A percentile compares a stretch with the other conserved stretches of the same genome.
phyloP scores from a whole-genome alignment of 2,888 invertebrate species.

The Sceliomorpha sp. region DNA sequence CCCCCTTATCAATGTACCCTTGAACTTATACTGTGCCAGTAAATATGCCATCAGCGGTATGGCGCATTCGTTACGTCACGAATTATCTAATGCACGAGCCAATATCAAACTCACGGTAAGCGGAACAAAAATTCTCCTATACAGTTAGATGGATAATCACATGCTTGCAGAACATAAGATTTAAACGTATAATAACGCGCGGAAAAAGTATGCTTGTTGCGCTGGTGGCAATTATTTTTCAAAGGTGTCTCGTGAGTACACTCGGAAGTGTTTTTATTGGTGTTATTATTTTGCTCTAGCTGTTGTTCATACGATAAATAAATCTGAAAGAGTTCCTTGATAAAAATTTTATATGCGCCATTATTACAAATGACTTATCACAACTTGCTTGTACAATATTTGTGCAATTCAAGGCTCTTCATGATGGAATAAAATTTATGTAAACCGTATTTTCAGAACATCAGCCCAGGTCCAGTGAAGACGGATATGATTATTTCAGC shows the following conservation, averaged over 20 bases:
- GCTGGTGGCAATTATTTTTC: no score
- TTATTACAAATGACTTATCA: not conserved
- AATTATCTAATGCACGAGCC: constrained; percentile 75
- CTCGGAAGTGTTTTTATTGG: no score
- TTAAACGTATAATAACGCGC: not conserved
- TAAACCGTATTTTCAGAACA: constrained; percentile 62
- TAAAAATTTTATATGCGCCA: not conserved
- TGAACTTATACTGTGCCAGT: constrained; percentile 81
- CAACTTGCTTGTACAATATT: not conserved
- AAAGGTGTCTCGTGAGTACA: no score
- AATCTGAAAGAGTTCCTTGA: no score
- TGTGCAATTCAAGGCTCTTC: no score
- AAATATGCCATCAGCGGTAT: constrained; percentile 82
- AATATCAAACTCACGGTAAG: constrained; percentile 79
- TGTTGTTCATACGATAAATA: no score
- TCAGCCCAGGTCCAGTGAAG: constrained; percentile 74
- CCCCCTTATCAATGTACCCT: constrained; percentile 58
- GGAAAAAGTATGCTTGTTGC: no score
- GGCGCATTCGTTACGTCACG: constrained; percentile 81
- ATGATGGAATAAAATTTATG: no score
- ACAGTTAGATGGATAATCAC: not conserved
- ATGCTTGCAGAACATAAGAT: not conserved
- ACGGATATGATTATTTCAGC: constrained; percentile 66
- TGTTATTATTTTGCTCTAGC: no score
- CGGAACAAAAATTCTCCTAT: constrained; percentile 1